Evolutionary conservation across 2,113 vertebrate genomes (phyloP).

Genomic region (Gambusia holbrooki): DNA sequence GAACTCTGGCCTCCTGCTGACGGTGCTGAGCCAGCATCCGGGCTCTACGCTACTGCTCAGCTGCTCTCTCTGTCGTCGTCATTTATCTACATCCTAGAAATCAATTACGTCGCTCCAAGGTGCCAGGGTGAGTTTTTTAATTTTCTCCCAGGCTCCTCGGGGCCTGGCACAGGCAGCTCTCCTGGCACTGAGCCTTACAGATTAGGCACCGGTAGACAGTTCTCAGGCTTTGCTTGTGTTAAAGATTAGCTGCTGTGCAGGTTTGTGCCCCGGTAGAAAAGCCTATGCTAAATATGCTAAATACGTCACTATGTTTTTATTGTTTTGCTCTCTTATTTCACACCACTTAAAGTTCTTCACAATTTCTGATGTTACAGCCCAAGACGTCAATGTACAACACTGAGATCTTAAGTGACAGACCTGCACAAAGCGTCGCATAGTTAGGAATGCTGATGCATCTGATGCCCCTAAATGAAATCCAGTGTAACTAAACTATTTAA

Average conservation of each 20-base stretch:
- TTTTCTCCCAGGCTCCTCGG: constrained; percentile 47
- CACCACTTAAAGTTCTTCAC: no score
- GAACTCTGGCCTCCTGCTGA: constrained; percentile 49
- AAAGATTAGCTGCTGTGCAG: constrained; percentile 38
- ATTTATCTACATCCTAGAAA: constrained; percentile 72
- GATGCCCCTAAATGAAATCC: background rate
- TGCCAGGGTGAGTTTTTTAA: constrained; percentile 51
- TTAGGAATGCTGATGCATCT: background rate
- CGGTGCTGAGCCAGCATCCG: constrained; percentile 28
- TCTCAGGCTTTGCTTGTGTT: constrained; percentile 47
- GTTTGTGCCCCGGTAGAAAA: background rate
- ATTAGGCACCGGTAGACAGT: constrained; percentile 54
- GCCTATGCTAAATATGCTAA: background rate
- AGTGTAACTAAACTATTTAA: background rate
- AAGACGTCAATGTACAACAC: background rate
- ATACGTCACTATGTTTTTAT: no score
- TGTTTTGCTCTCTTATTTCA: no score
- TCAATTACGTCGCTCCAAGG: constrained; percentile 58
- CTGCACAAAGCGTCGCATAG: background rate
- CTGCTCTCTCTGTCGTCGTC: constrained; percentile 48
- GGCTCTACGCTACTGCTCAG: constrained; percentile 23
- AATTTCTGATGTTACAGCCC: background rate
- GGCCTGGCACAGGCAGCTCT: constrained; percentile 31
- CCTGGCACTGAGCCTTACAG: constrained; percentile 36
- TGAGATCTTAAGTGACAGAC: background rate